Evolutionary conservation across 2,888 invertebrate genomes (phyloP), one percentile per base, ranked within the genome.

Genomic region (Cataglyphis cursor): DNA sequence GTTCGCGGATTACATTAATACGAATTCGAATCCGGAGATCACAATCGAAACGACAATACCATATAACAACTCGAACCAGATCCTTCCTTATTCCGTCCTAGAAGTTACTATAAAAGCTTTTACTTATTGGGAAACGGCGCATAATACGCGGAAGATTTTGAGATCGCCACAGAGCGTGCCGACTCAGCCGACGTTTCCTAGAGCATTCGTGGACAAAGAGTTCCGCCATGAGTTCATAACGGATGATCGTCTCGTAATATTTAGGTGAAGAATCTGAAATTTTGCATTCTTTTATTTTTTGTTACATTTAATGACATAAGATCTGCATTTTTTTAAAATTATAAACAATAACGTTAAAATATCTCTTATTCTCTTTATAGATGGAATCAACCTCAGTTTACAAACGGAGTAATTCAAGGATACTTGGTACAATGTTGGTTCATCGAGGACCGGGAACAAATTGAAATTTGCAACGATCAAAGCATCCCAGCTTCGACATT

Each of bases 161-260:
- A 96, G 96, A 91, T 97, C 98, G 0, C 99, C 99, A 0, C 97
- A 97, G 85, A 97, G 98, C 12, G 96, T 97, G 31, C 99, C 99
- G 0, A 96, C 97, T 1, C 96, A 96, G 35, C 99, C 99, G 0
- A 95, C 96, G 0, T 96, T 96, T 76, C 96, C 98, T 0, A 95
- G 98, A 62, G 96, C 97, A 8, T 99, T 97, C 93, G 96, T 98
- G 59, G 96, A 51, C 8, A 51, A 51, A n/a, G 51, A 96, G 18
- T 96, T 96, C 24, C 92, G 95, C 0, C 93, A 95, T 61, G 93
- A 95, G 78, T 95, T 94, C 0, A 83, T 94, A 57, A 92, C 93
- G 83, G 93, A 93, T 35, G 93, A 93, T 90, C 3, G 90, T 62
- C 90, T 92, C 35, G 84, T 89, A 1, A 93, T 92, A 38, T 94